Percentiles rank a stretch among this genome's conserved stretches.
Conservation (phyloP, 1,140 invertebrate genomes). For the Cotesia glomerata region DNA sequence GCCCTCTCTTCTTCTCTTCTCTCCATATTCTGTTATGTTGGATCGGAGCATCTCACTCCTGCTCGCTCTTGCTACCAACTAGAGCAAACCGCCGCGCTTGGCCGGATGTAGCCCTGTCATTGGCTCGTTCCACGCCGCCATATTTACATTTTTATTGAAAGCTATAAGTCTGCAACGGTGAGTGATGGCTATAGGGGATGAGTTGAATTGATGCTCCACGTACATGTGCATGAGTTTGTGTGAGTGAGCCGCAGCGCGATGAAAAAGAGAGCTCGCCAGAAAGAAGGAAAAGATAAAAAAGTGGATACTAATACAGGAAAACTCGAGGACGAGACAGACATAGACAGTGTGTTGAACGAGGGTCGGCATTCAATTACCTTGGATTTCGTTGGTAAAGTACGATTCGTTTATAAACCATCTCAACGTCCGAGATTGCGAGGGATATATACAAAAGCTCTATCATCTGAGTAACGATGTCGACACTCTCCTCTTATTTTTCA, state of each 20-base stretch:
- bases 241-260: conserved; percentile 23
- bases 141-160: conserved; percentile 66
- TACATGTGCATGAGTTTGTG: too few relatives aligned
- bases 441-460: conserved; percentile 35
- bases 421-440: conserved; percentile 52
- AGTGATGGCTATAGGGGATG: conserved; percentile 46
- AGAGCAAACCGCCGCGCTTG: conserved; percentile 22
- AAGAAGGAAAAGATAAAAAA: conserved; percentile 27
- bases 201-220: too few relatives aligned
- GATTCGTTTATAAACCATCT: conserved; percentile 57
- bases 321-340: conserved; percentile 11
- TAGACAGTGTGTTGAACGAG: conserved; percentile 10
- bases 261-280: conserved; percentile 19
- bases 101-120: conserved; percentile 63
- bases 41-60: conserved; percentile 24
- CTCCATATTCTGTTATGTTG: too few relatives aligned
- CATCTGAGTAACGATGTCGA: not conserved
- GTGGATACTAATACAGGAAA: not conserved
- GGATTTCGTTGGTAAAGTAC: conserved; percentile 57
- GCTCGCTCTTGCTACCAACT: conserved; percentile 13
- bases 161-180: conserved; percentile 59
- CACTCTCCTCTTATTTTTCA: not conserved
- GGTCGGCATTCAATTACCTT: conserved; percentile 61
- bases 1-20: not conserved
- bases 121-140: conserved; percentile 62